A percentile compares a stretch with the other conserved stretches of the same genome.
Conservation (phyloP, 1,140 invertebrate species). For the Drosophila leontia region DNA sequence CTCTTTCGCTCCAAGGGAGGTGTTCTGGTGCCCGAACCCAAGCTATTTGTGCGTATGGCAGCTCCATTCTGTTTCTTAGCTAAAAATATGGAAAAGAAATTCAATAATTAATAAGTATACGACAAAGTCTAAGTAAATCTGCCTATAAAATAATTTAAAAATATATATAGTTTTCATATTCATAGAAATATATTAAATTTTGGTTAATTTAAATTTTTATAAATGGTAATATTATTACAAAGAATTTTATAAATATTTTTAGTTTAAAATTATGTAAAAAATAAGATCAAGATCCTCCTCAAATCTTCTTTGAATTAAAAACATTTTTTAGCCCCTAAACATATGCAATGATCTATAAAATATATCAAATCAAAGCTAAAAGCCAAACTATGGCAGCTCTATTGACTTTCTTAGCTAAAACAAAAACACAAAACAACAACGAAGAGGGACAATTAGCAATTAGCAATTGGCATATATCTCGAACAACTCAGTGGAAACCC, state of each 20-base stretch:
- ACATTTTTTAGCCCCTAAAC: not conserved
- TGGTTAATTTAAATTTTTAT: not conserved
- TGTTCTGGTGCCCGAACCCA: slow-evolving; percentile 92
- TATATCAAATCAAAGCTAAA: not conserved
- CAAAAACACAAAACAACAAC: slow-evolving; percentile 2
- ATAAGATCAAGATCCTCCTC: too few relatives aligned
- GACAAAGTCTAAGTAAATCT: not conserved
- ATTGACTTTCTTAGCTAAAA: not conserved
- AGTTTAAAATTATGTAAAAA: too few relatives aligned
- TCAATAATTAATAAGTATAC: not conserved
- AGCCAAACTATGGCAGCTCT: not conserved
- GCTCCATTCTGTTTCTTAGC: slow-evolving; percentile 97
- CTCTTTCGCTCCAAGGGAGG: slow-evolving; percentile 94
- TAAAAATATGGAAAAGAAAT: slow-evolving; percentile 86
- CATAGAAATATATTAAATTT: not conserved
- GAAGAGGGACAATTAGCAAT: slow-evolving; percentile 25
- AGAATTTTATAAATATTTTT: not conserved
- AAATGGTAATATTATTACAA: not conserved
- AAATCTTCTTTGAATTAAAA: not conserved
- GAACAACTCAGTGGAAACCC: slow-evolving; percentile 24
- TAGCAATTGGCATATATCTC: slow-evolving; percentile 49
- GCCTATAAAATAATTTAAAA: not conserved
- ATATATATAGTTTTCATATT: too few relatives aligned
- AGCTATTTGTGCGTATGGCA: slow-evolving; percentile 93
- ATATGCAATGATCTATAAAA: not conserved